These are phyloP conservation scores for Anastatus disparis DNA, from an alignment of 1,140 invertebrate species.

Conservation along the genomic window DNA sequence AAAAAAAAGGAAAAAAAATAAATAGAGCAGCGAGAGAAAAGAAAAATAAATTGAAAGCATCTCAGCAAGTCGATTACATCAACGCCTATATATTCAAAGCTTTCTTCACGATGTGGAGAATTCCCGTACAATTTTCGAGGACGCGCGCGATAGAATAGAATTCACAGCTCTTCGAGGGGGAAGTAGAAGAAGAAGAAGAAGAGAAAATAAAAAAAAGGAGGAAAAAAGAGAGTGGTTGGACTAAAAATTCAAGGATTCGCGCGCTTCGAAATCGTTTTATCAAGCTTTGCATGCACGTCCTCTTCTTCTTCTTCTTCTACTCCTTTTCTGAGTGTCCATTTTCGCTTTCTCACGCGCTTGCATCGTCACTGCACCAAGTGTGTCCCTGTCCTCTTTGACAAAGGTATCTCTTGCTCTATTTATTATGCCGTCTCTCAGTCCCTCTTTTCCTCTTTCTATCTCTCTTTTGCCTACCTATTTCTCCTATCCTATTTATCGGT, in stretches of 20 bases:
- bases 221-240: not conserved
- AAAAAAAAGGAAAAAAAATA: not conserved
- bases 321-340: not conserved
- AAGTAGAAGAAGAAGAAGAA: too few species aligned
- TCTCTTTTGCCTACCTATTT: too few species aligned
- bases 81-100: not conserved
- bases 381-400: too few species aligned
- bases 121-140: too few species aligned
- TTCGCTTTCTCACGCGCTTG: not conserved
- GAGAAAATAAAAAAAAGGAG: too few species aligned
- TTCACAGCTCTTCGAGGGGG: too few species aligned
- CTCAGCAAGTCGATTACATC: not conserved
- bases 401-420: conserved; percentile 7
- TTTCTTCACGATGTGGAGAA: not conserved
- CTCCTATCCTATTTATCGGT: not conserved
- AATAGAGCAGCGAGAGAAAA: not conserved
- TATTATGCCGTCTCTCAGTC: conserved; percentile 15
- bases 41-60: not conserved
- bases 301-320: too few species aligned
- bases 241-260: conserved; percentile 4
- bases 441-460: too few species aligned
- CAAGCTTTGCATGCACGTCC: not conserved
- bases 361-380: too few species aligned
- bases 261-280: conserved; percentile 9
- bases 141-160: too few species aligned